These are phyloP conservation scores for Ceyx cyanopectus DNA, from an alignment of 2,113 vertebrate genomes.

Conservation along the genomic window DNA sequence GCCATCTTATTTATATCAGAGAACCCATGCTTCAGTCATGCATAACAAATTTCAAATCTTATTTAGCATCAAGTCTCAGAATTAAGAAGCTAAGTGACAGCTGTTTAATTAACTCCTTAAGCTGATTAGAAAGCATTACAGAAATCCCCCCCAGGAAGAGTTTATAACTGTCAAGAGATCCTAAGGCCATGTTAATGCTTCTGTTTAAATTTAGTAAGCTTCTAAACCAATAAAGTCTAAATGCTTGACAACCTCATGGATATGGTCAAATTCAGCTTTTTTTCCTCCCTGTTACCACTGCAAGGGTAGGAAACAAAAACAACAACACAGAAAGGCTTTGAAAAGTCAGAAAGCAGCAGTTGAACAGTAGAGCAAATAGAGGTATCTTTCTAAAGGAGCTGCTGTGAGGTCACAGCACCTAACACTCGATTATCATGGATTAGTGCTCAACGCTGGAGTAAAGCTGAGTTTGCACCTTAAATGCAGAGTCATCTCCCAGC, in stretches of 20 bases:
- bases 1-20: not conserved
- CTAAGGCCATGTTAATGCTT: slow-evolving; percentile 40
- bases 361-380: not conserved
- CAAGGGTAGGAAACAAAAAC: not conserved
- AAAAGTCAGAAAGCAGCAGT: not conserved
- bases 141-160: slow-evolving; percentile 72
- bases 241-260: slow-evolving; percentile 31
- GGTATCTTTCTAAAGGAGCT: not conserved
- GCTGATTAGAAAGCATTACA: slow-evolving; percentile 78
- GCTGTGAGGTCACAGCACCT: accelerated
- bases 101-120: slow-evolving; percentile 84
- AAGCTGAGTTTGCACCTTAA: not conserved
- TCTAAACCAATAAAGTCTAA: slow-evolving; percentile 27
- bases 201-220: slow-evolving; percentile 65
- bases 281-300: not conserved
- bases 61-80: slow-evolving; percentile 74
- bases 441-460: not conserved
- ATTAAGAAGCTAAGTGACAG: slow-evolving; percentile 80
- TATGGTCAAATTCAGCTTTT: not conserved
- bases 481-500: not conserved
- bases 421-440: not conserved
- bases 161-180: slow-evolving; percentile 64
- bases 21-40: slow-evolving; percentile 30
- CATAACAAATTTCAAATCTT: slow-evolving; percentile 75
- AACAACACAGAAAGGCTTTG: not conserved